Evolutionary conservation across 2,797 vertebrate species (phyloP).

Genomic region (Lutjanus argentimaculatus): DNA sequence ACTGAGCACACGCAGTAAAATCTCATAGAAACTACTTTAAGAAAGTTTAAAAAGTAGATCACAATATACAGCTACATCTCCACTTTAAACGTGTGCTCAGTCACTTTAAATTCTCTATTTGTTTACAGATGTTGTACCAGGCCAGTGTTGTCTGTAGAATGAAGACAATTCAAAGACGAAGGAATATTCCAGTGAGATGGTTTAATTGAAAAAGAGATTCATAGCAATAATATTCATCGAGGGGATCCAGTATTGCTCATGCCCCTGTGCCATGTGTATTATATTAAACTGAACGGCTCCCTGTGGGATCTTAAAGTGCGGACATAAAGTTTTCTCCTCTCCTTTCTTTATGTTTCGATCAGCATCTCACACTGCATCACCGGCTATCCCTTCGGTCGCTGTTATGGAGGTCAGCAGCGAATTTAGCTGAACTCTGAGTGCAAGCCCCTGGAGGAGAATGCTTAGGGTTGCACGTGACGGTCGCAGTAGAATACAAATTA

Average conservation of each 20-base stretch:
- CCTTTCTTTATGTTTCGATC: constrained; percentile 18
- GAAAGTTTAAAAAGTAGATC: neutral
- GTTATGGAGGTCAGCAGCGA: neutral
- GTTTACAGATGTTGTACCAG: neutral
- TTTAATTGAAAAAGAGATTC: constrained; percentile 11
- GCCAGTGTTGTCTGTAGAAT: neutral
- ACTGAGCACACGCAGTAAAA: neutral
- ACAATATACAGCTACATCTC: neutral
- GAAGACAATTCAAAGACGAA: neutral
- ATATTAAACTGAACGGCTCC: neutral
- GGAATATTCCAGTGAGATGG: constrained; percentile 11
- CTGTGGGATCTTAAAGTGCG: neutral
- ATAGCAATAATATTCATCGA: neutral
- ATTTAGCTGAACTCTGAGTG: constrained; percentile 15
- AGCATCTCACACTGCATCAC: constrained; percentile 12
- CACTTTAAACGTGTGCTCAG: neutral
- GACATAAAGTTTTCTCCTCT: neutral
- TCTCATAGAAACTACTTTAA: neutral
- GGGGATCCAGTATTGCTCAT: neutral
- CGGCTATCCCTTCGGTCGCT: neutral
- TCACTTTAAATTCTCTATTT: neutral
- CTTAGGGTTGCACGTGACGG: neutral
- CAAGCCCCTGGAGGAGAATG: neutral
- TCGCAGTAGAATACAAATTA: neutral
- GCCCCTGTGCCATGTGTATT: neutral